Evolutionary conservation across 2,888 invertebrate species (phyloP).

Genomic region (Coronaproctus castanopsis): DNA sequence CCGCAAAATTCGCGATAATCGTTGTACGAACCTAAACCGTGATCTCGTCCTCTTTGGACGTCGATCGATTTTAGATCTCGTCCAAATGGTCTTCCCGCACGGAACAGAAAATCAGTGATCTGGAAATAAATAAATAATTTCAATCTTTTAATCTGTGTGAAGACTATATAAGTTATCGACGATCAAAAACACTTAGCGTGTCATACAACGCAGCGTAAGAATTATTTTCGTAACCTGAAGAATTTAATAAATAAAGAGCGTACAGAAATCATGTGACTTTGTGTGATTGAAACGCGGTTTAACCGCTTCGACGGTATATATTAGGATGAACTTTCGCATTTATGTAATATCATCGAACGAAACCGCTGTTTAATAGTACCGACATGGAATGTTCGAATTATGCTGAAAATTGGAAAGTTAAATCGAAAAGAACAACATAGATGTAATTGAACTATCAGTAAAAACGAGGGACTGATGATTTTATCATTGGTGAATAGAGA

Average conservation of each 20-base stretch:
- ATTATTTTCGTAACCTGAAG: background rate
- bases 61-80: conserved; percentile 60
- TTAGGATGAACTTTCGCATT: no score
- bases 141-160: no score
- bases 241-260: background rate
- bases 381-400: no score
- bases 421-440: background rate
- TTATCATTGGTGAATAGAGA: no score
- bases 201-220: no score
- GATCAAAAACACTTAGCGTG: no score
- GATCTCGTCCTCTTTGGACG: conserved; percentile 70
- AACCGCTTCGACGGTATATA: no score
- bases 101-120: conserved; percentile 45
- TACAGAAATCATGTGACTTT: background rate
- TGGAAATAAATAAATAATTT: conserved; percentile 24
- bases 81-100: conserved; percentile 51
- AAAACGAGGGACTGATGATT: background rate
- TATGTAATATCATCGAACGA: no score
- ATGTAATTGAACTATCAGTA: background rate
- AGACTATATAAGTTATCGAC: no score
- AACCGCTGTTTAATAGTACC: no score
- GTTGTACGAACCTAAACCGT: conserved; percentile 60
- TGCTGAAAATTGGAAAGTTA: background rate
- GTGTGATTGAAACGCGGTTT: no score
- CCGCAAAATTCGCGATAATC: conserved; percentile 57